A percentile compares a stretch with the other conserved stretches of the same genome.
Conservation (phyloP, 2,888 invertebrate species). For the Pycnomerus fuliginosus region DNA sequence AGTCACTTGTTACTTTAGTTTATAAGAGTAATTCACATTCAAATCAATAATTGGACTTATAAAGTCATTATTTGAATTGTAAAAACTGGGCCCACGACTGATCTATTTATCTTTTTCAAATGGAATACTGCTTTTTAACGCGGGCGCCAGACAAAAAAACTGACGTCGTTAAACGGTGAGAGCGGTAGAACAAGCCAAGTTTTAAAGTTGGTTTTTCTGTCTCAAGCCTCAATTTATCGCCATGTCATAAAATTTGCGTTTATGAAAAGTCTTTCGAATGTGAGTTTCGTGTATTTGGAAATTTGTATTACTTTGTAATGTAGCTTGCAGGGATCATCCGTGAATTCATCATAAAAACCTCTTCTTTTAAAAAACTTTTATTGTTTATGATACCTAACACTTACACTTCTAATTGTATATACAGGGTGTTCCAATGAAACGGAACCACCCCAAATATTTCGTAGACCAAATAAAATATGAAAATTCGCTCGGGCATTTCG, state of each 20-base stretch:
- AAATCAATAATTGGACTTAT: not conserved
- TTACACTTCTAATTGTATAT: too few relatives aligned
- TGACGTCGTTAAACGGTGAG: conserved; percentile 27
- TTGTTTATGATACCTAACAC: too few relatives aligned
- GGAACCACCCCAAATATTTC: too few relatives aligned
- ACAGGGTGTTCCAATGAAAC: too few relatives aligned
- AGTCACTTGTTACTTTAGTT: too few relatives aligned
- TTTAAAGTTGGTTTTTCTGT: conserved; percentile 27
- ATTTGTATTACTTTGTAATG: conserved; percentile 21
- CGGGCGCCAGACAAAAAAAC: conserved; percentile 14
- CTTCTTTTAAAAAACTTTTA: too few relatives aligned
- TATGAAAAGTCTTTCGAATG: conserved; percentile 27
- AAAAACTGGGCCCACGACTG: too few relatives aligned
- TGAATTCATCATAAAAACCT: too few relatives aligned
- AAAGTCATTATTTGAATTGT: not conserved
- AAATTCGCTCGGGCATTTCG: too few relatives aligned
- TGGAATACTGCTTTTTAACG: not conserved
- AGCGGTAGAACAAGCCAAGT: conserved; percentile 29
- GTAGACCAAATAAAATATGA: too few relatives aligned
- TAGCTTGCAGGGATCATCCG: not conserved
- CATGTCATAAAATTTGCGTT: conserved; percentile 32
- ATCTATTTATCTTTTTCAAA: not conserved
- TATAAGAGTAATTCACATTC: too few relatives aligned
- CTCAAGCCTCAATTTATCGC: conserved; percentile 29
- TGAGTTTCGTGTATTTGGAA: conserved; percentile 16